Evolutionary conservation across 1,140 invertebrate genomes (phyloP), one percentile per base, ranked within the genome.

Genomic region (Chrysoperla carnea): DNA sequence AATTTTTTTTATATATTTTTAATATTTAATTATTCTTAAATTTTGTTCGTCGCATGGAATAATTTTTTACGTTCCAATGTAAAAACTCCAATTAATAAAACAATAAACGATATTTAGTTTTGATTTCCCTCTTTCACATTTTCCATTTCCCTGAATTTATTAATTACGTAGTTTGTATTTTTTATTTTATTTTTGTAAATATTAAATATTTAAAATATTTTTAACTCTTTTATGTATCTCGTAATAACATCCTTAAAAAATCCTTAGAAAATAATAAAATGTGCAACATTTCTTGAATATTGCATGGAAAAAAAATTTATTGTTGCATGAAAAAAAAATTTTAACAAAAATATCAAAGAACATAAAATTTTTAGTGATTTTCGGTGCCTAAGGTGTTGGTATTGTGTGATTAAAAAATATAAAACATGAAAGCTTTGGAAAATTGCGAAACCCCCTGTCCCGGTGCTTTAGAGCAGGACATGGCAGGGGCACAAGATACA

Each of bases 401-500:
- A 60, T 61, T 62, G 60, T 55, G 59, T 54, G 58, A 61, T 41
- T 9, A 33, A 59, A 59, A 56, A 52, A 55, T 28, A 54, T 61
- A 39, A 52, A 59, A 49, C 54, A 50, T 56, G 54, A 46, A 56
- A 64, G 40, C 55, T 59, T 52, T 58, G 59, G 52, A 56, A 59
- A 53, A 6, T 15, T 33, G 28, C 9, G 42, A 44, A 23, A 54
- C 57, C 37, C 56, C 52, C 15, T 23, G 17, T 23, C n/a, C n/a
- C 8, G 51, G 59, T 48, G 64, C 64, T 61, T 59, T 69, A 51
- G 67, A 70, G 35, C 68, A 73, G 52, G 80, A 83, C 50, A 76
- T 84, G 69, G 78, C 80, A 46, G 81, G 81, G 49, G 88, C 87
- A 29, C 86, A 92, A 64, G 90, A 95, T 62, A 96, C 90, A 11